Evolutionary conservation across 92 coral and sea anemone species (phyloP).

Genomic region (Porites evermanni): DNA sequence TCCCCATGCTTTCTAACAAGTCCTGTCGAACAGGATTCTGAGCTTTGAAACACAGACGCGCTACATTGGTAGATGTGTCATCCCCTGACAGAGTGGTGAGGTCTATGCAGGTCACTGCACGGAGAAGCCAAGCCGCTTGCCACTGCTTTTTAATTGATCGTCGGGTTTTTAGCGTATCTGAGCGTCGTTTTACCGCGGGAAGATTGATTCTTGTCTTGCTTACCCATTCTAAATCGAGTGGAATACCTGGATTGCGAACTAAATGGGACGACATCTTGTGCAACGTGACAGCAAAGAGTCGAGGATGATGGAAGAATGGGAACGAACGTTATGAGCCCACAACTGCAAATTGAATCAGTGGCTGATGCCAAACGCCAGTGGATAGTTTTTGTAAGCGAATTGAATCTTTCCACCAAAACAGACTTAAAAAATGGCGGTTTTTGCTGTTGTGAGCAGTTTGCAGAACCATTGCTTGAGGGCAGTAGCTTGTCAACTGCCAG

Average conservation of each 20-base stretch:
- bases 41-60: conserved; percentile 96
- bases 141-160: conserved; percentile 97
- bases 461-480: conserved; percentile 84
- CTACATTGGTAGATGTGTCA: conserved; percentile 91
- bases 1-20: conserved; percentile 81
- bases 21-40: conserved; percentile 92
- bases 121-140: conserved; percentile 98
- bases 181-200: conserved; percentile 95
- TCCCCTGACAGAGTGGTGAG: conserved; percentile 95
- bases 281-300: neutral
- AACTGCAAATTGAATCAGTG: neutral
- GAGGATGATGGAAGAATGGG: neutral
- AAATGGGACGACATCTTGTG: conserved; percentile 84
- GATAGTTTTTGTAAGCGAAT: no score
- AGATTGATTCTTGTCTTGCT: conserved; percentile 82
- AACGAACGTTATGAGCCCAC: conserved; percentile 17
- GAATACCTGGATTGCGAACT: conserved; percentile 87
- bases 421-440: conserved; percentile 76
- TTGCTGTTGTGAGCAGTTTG: conserved; percentile 70
- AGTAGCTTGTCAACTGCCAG: conserved; percentile 71
- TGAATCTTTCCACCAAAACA: neutral
- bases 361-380: neutral
- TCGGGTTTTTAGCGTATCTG: conserved; percentile 95
- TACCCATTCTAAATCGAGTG: conserved; percentile 86
- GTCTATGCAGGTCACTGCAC: conserved; percentile 96